Conservation (phyloP, 2,888 invertebrate genomes). For the Norana najaformis region DNA sequence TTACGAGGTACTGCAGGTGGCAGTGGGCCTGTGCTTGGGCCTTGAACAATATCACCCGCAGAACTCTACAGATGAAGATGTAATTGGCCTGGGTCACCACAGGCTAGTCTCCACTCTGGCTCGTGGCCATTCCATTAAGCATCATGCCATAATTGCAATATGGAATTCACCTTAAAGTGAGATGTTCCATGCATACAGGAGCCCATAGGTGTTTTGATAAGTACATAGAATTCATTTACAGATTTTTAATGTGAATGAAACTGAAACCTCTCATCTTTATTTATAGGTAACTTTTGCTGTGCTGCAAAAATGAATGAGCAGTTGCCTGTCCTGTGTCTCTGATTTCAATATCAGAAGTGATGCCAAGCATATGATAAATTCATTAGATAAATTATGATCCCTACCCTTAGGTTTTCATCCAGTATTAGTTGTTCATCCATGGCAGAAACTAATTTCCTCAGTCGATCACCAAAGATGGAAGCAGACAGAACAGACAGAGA, state of each 20-base stretch:
- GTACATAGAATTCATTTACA: neutral
- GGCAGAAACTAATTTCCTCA: conserved; percentile 14
- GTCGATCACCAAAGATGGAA: conserved; percentile 6
- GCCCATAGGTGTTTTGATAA: neutral
- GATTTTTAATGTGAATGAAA: neutral
- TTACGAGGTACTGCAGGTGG: too few relatives aligned
- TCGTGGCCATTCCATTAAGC: too few relatives aligned
- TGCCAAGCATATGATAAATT: neutral
- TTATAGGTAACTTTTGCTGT: neutral
- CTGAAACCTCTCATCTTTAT: neutral
- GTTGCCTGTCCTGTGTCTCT: neutral
- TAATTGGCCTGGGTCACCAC: too few relatives aligned
- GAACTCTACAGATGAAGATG: too few relatives aligned
- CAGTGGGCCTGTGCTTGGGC: too few relatives aligned
- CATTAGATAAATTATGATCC: neutral
- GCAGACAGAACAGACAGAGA: conserved; percentile 17
- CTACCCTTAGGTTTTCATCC: neutral
- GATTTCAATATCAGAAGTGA: neutral
- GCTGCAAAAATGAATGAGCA: neutral
- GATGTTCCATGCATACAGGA: neutral
- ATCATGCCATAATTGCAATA: too few relatives aligned
- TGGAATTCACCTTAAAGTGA: neutral
- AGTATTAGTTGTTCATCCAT: neutral
- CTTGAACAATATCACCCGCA: too few relatives aligned
- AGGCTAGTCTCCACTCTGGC: too few relatives aligned